phyloP scores from a whole-genome alignment of 2,888 invertebrate genomes.

The Cistogaster globosa region DNA sequence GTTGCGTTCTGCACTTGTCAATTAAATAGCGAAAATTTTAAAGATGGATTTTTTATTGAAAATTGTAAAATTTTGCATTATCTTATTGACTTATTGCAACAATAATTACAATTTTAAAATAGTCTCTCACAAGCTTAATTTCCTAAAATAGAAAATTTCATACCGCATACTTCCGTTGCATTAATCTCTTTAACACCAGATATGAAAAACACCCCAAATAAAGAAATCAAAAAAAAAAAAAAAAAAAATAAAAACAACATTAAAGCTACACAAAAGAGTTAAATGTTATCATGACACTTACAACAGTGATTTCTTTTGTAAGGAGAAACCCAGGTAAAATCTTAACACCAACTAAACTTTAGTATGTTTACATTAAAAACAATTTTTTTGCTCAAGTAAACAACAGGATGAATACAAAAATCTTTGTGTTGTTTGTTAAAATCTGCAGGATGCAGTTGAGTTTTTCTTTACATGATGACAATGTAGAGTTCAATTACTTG shows the following conservation, averaged over 20 bases:
- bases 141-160: conserved; percentile 4
- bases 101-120: not conserved
- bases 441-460: conserved; percentile 23
- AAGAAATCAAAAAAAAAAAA: conserved; percentile 31
- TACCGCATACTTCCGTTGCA: conserved; percentile 54
- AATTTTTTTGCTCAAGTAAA: not conserved
- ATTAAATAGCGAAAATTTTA: too few relatives aligned
- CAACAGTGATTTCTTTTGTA: not conserved
- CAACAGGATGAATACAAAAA: conserved; percentile 52
- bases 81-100: not conserved
- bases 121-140: not conserved
- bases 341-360: conserved; percentile 25
- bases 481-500: conserved; percentile 39
- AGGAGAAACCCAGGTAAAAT: conserved; percentile 21
- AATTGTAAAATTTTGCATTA: not conserved
- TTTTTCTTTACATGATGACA: not conserved
- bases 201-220: too few relatives aligned
- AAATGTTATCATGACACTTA: conserved; percentile 27
- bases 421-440: conserved; percentile 19
- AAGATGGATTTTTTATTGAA: not conserved
- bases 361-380: not conserved
- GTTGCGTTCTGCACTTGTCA: too few relatives aligned
- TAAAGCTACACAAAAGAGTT: conserved; percentile 16
- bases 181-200: conserved; percentile 56
- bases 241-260: conserved; percentile 8